Evolutionary conservation across 1,140 invertebrate genomes (phyloP).

Genomic region (Ooceraea biroi): DNA sequence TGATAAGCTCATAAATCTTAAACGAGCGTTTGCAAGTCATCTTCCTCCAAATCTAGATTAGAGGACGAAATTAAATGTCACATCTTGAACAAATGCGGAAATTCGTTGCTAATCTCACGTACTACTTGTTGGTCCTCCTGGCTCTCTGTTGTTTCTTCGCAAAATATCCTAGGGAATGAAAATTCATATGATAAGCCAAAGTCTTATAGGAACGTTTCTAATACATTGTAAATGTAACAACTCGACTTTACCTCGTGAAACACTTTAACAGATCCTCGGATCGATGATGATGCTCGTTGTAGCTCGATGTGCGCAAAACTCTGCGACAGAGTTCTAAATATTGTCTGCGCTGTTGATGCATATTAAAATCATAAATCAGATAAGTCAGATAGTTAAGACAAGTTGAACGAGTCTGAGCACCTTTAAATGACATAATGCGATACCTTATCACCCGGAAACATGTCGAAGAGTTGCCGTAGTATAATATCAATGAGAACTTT

Average conservation of each 20-base stretch:
- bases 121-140: constrained; percentile 91
- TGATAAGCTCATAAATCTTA: constrained; percentile 61
- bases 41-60: constrained; percentile 79
- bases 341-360: constrained; percentile 88
- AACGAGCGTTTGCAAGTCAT: constrained; percentile 83
- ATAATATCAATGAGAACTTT: constrained; percentile 97
- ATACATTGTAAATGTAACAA: neutral
- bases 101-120: constrained; percentile 93
- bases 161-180: constrained; percentile 89
- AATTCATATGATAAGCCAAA: neutral
- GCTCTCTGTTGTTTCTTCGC: constrained; percentile 91
- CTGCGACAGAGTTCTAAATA: constrained; percentile 92
- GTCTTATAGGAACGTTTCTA: neutral
- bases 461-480: constrained; percentile 94
- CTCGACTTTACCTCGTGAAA: constrained; percentile 88
- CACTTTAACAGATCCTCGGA: constrained; percentile 92
- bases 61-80: constrained; percentile 81
- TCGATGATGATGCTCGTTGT: constrained; percentile 91
- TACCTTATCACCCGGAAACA: constrained; percentile 95
- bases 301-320: constrained; percentile 92
- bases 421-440: constrained; percentile 55
- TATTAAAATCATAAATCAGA: constrained; percentile 1
- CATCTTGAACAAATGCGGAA: constrained; percentile 92
- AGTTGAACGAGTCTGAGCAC: neutral
- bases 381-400: no score